A percentile compares a stretch with the other conserved stretches of the same genome.
Conservation (phyloP, 2,888 invertebrate species). For the Lochmaea crataegi region DNA sequence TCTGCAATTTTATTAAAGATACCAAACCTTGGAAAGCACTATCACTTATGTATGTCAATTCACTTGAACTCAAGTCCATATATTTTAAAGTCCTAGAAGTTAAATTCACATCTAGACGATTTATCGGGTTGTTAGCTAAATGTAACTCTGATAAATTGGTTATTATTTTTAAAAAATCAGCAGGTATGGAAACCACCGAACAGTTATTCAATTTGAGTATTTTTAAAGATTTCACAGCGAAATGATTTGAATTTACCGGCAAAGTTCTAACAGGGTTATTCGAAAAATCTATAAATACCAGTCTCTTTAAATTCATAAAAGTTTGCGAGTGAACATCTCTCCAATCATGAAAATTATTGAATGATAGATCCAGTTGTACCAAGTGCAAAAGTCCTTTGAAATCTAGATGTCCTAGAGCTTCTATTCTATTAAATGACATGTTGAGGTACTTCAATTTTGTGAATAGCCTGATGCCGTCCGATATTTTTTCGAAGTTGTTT, state of each 20-base stretch:
- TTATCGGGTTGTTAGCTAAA: conserved; percentile 64
- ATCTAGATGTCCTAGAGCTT: conserved; percentile 48
- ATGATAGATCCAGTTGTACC: conserved; percentile 72
- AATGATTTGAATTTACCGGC: conserved; percentile 57
- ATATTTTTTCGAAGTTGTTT: conserved; percentile 72
- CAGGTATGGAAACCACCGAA: conserved; percentile 69
- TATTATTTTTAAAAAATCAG: conserved; percentile 67
- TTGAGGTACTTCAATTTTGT: conserved; percentile 68
- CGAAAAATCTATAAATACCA: conserved; percentile 74
- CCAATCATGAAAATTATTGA: conserved; percentile 73
- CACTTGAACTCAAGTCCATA: conserved; percentile 72
- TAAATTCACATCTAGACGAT: conserved; percentile 48
- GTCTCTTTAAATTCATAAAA: conserved; percentile 65
- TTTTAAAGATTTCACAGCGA: conserved; percentile 71
- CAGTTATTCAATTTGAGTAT: conserved; percentile 73
- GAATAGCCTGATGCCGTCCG: conserved; percentile 67
- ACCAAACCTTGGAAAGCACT: conserved; percentile 71
- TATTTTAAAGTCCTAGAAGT: conserved; percentile 57
- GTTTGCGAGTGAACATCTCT: conserved; percentile 68
- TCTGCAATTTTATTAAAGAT: conserved; percentile 70
- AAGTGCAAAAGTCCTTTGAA: conserved; percentile 67
- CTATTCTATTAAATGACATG: conserved; percentile 63
- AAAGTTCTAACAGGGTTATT: conserved; percentile 69
- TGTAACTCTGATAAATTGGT: conserved; percentile 68
- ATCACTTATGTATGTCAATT: conserved; percentile 67